Base-by-base conservation (phyloP, 2,888 invertebrate species). In the Habrosyne pyritoides region DNA sequence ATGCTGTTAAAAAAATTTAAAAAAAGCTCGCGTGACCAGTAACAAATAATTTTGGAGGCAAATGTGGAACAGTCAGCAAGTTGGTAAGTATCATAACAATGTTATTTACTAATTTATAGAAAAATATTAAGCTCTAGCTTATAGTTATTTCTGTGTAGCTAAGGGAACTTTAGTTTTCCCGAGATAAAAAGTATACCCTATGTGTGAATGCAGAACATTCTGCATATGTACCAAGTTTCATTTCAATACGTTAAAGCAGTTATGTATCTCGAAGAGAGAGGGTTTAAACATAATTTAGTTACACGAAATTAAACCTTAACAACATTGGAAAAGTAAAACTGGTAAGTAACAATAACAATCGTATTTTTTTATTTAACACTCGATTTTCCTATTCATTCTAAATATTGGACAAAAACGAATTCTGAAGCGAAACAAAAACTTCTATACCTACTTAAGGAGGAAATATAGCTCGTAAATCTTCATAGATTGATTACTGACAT, bases 401-500 rank as follows among this genome's bases (percentile, higher is more conserved):
- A 42, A 42, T 42, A 42, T 18, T 42, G 18, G 1, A 42, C 42
- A 14, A 18, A 42, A 42, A 42, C 42, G 18, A 42, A 8, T 4
- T 18, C 24, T 3, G 7, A 3, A 24, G 24, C 18, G 18, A 42
- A n/a, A 42, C 42, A 8, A 18, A 42, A 42, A 36, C 7, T 33
- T 33, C 2, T 18, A 42, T 42, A 42, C 18, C 42, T 42, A 57
- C 53, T 58, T 52, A n/a, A 66, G 52, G 48, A 60, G 48, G 56
- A 62, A 60, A 64, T 61, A 55, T 56, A 60, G 58, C 68, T 69
- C 61, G 22, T 49, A 54, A 55, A 52, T 54, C 52, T 42, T 8
- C 42, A 28, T 52, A 67, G 71, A 78, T 78, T 74, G 70, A 77
- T 80, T 71, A 68, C 71, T 51, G 61, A 55, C 63, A 62, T 53